phyloP scores from a whole-genome alignment of 2,888 invertebrate species.

The Strigamia transsilvanica region DNA sequence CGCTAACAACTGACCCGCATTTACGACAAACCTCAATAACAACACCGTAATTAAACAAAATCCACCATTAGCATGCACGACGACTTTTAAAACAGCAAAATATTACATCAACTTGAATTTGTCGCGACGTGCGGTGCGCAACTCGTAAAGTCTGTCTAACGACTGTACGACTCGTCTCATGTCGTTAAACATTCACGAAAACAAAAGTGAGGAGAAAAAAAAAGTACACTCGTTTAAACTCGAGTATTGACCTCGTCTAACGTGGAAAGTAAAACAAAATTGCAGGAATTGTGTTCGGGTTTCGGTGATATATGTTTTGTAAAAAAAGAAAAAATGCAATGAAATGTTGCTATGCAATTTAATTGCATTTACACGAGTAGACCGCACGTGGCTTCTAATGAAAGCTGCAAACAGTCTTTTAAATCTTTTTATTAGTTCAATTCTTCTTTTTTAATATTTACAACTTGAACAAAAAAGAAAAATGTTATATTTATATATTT shows the following conservation, averaged over 20 bases:
- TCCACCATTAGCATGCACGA: slow-evolving; percentile 17
- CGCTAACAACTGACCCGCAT: not conserved
- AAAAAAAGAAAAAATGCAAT: too few relatives aligned
- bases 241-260: too few relatives aligned
- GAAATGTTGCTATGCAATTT: too few relatives aligned
- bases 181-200: slow-evolving; percentile 7
- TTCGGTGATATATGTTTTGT: too few relatives aligned
- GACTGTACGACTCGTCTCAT: not conserved
- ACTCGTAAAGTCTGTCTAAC: not conserved
- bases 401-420: not conserved
- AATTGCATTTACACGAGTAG: not conserved
- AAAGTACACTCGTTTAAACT: too few relatives aligned
- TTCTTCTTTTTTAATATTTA: slow-evolving; percentile 27
- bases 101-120: not conserved
- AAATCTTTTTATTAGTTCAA: slow-evolving; percentile 29
- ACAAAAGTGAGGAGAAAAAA: not conserved
- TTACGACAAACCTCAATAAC: slow-evolving; percentile 24
- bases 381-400: not conserved
- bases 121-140: not conserved
- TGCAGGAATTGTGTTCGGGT: too few relatives aligned
- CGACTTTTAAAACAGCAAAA: not conserved
- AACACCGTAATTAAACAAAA: not conserved
- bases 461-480: not conserved
- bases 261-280: too few relatives aligned
- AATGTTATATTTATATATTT: slow-evolving; percentile 34